Evolutionary conservation across 1,140 invertebrate genomes (phyloP).

Genomic region (Drosophila busckii): DNA sequence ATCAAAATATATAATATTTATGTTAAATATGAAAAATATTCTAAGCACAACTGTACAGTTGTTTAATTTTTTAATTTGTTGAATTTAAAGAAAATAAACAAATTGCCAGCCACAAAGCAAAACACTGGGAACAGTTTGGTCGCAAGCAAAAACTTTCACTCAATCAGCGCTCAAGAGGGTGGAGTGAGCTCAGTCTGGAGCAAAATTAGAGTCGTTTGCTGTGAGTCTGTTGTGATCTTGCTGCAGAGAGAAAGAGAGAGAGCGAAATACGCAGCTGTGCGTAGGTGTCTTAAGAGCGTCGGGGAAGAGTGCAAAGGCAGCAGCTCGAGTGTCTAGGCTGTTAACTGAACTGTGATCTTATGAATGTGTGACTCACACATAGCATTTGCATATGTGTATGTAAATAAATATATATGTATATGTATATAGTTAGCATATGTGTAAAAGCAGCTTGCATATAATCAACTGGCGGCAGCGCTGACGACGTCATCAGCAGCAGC

Average conservation of each 20-base stretch:
- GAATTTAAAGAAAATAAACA: no score
- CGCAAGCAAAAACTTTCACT: background rate
- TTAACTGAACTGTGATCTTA: slow-evolving; percentile 13
- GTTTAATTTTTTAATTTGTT: no score
- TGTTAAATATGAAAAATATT: no score
- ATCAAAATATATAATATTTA: no score
- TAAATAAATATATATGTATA: background rate
- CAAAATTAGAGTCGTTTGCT: background rate
- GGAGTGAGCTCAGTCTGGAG: background rate
- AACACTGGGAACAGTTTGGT: slow-evolving; percentile 23
- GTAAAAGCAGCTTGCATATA: no score
- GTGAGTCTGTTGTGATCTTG: no score
- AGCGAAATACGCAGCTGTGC: slow-evolving; percentile 5
- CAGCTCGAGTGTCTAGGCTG: slow-evolving; percentile 1
- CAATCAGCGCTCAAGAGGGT: background rate
- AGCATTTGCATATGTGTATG: background rate
- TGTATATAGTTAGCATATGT: no score
- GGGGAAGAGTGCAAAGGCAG: background rate
- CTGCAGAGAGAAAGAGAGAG: background rate
- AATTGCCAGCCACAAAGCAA: background rate
- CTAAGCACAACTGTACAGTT: no score
- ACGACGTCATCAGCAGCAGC: slow-evolving; percentile 35
- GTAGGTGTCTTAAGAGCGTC: slow-evolving; percentile 14
- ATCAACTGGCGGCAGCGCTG: slow-evolving; percentile 11
- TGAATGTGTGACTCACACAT: slow-evolving; percentile 28